Evolutionary conservation across 2,113 vertebrate species (phyloP).

Genomic region (Sciurus niger): DNA sequence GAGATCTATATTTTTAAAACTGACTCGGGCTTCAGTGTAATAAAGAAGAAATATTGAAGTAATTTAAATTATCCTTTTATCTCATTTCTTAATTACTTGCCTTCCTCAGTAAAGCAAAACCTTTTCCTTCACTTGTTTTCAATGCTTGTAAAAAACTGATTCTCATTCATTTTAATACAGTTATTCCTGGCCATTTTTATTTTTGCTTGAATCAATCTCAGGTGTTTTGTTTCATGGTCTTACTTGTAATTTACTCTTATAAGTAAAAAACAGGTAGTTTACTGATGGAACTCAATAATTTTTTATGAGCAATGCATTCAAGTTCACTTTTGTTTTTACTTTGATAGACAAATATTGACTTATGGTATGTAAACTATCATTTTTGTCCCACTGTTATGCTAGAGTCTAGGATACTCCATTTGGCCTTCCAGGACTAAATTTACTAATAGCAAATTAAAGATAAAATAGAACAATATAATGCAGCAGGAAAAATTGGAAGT

Average conservation of each 20-base stretch:
- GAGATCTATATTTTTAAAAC: not conserved
- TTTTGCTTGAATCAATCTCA: not conserved
- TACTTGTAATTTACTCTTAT: not conserved
- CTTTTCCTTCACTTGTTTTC: not conserved
- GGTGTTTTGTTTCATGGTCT: not conserved
- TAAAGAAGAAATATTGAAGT: not conserved
- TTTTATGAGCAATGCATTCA: not conserved
- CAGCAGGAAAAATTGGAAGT: not conserved
- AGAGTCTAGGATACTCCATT: slow-evolving; percentile 1
- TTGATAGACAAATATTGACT: not conserved
- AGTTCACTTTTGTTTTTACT: not conserved
- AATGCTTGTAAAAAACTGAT: not conserved
- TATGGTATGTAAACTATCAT: not conserved
- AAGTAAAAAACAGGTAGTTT: not conserved
- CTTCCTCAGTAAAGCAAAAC: not conserved
- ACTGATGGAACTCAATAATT: not conserved
- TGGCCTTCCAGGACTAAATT: not conserved
- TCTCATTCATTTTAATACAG: not conserved
- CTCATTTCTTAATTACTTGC: not conserved
- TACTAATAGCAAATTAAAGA: slow-evolving; percentile 21
- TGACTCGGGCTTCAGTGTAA: not conserved
- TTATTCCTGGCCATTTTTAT: not conserved
- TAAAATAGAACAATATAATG: not conserved
- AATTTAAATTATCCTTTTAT: not conserved
- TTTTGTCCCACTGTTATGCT: not conserved